Base-by-base conservation (phyloP, 2,113 vertebrate genomes). In the Pangasianodon hypophthalmus region DNA sequence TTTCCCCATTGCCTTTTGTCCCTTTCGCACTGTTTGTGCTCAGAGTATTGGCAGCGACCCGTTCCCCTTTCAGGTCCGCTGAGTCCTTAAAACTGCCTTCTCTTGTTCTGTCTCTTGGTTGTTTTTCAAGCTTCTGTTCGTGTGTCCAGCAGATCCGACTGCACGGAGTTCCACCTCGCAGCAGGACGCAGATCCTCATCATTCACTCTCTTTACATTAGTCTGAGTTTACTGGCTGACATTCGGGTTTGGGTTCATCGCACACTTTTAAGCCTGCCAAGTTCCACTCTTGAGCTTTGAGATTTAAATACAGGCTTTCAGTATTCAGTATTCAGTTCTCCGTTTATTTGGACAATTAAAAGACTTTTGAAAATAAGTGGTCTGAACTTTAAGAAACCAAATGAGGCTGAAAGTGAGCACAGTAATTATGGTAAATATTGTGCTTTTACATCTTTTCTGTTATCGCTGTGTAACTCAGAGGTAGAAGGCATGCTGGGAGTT, bases 401-500 rank as follows among this genome's bases (percentile, higher is more conserved):
- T 4, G 11, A 79, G 75, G 24, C 75, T 48, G 75, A 79, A 79
- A 79, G 24, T 14, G 41, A 75, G 24, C 44, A 14, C 24, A 29
- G 75, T 29, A 21, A 79, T 48, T 48, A 48, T 24, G 14, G 44
- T 48, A 11, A 77, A 77, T 77, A 46, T 46, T 73, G 69, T 19
- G 32, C 69, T 73, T 73, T 21, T 8, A 26, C 73, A 21, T 19
- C 41, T 64, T 48, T 37, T 52, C 64, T 80, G 29, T 77, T 37
- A 7, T 9, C 14, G 21, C 50, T 54, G 19, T 46, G 71, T 64
- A 84, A 62, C 37, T 75, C 21, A 14, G 5, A 7, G 79, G 4
- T 82, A 87, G 52, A 54, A 3, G 64, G 90, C 48, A 26, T 69
- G 58, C 77, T 84, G 75, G 69, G 87, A 89, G 69, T 87, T 19